Base-by-base conservation (phyloP, 2,797 vertebrate species). In the Acanthornis magna region DNA sequence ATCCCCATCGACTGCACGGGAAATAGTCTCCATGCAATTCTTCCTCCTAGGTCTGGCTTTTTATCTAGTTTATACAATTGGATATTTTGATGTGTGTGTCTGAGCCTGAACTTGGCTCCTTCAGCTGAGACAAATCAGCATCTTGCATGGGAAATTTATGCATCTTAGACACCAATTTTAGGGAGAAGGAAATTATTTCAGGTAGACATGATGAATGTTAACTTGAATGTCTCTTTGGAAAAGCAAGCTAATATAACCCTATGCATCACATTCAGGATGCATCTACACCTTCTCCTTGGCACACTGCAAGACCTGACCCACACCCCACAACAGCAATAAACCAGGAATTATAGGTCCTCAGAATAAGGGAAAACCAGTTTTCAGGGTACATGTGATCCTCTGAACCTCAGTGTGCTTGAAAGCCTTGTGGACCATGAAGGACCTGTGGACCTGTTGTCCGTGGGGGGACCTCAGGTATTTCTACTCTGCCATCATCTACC, bases 361-460 rank as follows among this genome's bases (percentile, higher is more conserved):
- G 21, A 80, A 51, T 0, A 47, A 58, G 23, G 7, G 5, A 20
- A 92, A 73, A 63, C 0, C 32, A 60, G 3, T 5, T 67, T 83
- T 38, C 20, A 71, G 38, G 43, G 40, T 16, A 48, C 10, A 27
- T 6, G 3, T 34, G 26, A 45, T 21, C 26, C 7, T 3, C 8
- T 36, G 47, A 58, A 7, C 27, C 20, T 70, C 19, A 20, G 3
- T 16, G 22, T 79, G 6, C 22, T 16, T 22, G 36, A 68, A 62
- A 86, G 38, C 17, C 73, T 73, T 3, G 0, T 18, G 67, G 32
- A 14, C 0, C 2, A 4, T 0, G 1, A 48, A 15, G 32, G 16
- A 50, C 11, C n/a, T 8, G 1, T 22, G 36, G 23, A 45, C 6
- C 45, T 34, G 29, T 2, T 36, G 5, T 17, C 61, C 9, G 1